These are phyloP conservation scores for Epinephelus coioides DNA, from an alignment of 2,797 vertebrate species.

Conservation along the genomic window DNA sequence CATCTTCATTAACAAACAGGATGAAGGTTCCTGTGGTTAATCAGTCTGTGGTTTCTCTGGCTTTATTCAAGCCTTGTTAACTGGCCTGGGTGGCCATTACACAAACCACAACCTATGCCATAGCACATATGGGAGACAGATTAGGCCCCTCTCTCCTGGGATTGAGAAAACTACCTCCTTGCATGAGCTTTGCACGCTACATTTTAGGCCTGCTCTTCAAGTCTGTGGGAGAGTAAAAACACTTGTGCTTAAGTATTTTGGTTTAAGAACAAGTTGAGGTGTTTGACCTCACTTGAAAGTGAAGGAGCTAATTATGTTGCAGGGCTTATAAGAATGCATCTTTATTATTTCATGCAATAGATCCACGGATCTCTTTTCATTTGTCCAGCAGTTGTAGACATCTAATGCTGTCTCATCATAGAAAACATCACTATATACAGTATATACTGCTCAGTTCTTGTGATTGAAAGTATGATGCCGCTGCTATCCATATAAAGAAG, in stretches of 20 bases:
- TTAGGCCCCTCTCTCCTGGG: slow-evolving; percentile 72
- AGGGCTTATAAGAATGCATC: neutral
- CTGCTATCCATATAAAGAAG: too few species aligned
- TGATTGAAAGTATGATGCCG: neutral
- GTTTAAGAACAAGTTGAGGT: neutral
- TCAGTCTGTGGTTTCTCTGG: slow-evolving; percentile 73
- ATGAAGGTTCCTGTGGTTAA: slow-evolving; percentile 74
- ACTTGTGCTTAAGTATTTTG: slow-evolving; percentile 35
- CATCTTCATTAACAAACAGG: slow-evolving; percentile 74
- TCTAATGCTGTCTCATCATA: neutral
- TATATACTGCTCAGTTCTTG: neutral
- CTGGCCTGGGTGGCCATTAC: slow-evolving; percentile 80
- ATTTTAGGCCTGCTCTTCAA: slow-evolving; percentile 58
- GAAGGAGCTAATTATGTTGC: neutral
- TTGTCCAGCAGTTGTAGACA: neutral
- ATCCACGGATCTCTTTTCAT: neutral
- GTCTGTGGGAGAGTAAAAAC: slow-evolving; percentile 47
- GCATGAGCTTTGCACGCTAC: slow-evolving; percentile 73
- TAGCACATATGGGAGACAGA: slow-evolving; percentile 79
- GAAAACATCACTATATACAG: neutral
- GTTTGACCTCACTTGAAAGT: neutral
- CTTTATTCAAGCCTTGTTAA: slow-evolving; percentile 77
- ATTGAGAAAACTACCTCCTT: slow-evolving; percentile 64
- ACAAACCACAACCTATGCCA: slow-evolving; percentile 71
- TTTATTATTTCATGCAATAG: slow-evolving; percentile 1